Percentiles rank a stretch among this genome's conserved stretches.
These are phyloP conservation scores for Mycetomoellerius zeteki DNA, from an alignment of 1,140 invertebrate species.

Conservation along the genomic window DNA sequence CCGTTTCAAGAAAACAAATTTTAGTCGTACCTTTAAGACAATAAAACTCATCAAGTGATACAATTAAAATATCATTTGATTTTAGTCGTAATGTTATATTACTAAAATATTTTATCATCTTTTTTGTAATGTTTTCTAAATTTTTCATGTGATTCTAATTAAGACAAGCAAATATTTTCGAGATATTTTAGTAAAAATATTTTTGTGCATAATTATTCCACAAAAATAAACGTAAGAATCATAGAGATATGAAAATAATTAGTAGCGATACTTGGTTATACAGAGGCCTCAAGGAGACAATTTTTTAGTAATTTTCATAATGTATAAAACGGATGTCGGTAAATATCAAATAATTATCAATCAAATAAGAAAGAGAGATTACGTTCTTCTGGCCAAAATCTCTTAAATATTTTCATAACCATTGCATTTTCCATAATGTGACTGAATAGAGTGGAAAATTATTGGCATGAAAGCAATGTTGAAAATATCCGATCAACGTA, in stretches of 20 bases:
- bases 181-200: not conserved
- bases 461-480: conserved; percentile 1
- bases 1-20: not conserved
- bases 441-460: not conserved
- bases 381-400: not conserved
- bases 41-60: not conserved
- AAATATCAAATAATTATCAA: not conserved
- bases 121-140: not conserved
- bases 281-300: not conserved
- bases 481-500: conserved; percentile 7
- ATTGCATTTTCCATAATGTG: not conserved
- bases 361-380: conserved; percentile 11
- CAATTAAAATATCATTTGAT: conserved; percentile 6
- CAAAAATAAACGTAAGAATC: not conserved
- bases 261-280: not conserved
- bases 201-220: not conserved
- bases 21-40: not conserved
- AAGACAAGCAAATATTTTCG: not conserved
- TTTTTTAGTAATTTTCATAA: not conserved
- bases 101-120: not conserved
- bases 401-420: not conserved
- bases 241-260: conserved; percentile 6
- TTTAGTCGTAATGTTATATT: not conserved
- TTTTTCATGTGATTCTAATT: not conserved
- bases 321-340: not conserved